Percentiles rank a stretch among this genome's conserved stretches.
phyloP scores from a whole-genome alignment of 2,797 vertebrate species.

The Melanotaenia boesemani region DNA sequence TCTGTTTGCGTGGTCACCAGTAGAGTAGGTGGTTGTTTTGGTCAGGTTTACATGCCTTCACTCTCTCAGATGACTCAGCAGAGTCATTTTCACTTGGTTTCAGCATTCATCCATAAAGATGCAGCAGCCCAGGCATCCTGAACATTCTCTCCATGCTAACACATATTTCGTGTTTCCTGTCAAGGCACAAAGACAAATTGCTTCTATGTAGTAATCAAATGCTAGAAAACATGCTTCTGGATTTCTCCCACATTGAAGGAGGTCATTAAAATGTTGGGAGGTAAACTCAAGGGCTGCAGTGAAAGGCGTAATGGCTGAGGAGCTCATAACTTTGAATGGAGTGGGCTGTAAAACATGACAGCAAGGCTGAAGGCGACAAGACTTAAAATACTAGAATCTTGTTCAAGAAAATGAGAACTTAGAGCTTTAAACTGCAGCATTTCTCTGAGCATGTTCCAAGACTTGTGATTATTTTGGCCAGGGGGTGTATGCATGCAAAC shows the following conservation, averaged over 20 bases:
- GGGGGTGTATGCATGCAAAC: no score
- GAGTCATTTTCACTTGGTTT: constrained; percentile 50
- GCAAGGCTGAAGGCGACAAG: neutral
- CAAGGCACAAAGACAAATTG: constrained; percentile 41
- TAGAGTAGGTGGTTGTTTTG: constrained; percentile 44
- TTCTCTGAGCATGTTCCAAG: no score
- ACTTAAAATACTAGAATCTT: neutral
- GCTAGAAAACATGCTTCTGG: constrained; percentile 41
- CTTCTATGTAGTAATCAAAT: constrained; percentile 47
- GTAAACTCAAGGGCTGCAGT: constrained; percentile 38
- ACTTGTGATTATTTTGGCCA: no score
- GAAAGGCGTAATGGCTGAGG: constrained; percentile 26
- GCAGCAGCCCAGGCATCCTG: constrained; percentile 18
- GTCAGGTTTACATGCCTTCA: constrained; percentile 39
- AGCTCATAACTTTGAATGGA: constrained; percentile 33
- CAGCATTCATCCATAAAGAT: constrained; percentile 38
- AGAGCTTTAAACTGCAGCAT: neutral
- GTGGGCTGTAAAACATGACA: constrained; percentile 16
- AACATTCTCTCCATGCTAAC: constrained; percentile 52
- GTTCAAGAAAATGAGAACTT: neutral
- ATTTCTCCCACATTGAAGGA: constrained; percentile 29
- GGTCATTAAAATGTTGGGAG: constrained; percentile 55
- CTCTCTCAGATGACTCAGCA: constrained; percentile 46
- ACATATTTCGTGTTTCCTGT: constrained; percentile 52
- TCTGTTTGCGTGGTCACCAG: constrained; percentile 30